Conservation (phyloP, 2,113 vertebrate genomes). For the Catharus fuscescens region DNA sequence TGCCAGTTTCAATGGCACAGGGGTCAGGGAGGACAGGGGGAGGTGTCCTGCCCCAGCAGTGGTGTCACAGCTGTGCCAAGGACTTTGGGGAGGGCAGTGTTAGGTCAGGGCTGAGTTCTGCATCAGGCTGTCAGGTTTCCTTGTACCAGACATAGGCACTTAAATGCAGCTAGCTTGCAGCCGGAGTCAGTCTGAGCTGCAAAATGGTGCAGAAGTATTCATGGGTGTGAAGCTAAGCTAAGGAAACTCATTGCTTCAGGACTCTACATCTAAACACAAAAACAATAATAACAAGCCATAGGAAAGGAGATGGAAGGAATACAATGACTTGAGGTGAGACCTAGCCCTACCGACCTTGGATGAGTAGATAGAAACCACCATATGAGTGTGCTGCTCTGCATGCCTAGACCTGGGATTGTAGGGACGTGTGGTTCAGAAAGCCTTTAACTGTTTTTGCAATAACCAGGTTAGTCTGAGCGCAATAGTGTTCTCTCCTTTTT, state of each 20-base stretch:
- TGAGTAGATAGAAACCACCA: background rate
- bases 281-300: background rate
- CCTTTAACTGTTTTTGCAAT: background rate
- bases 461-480: background rate
- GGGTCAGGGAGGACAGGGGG: background rate
- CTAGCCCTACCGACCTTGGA: background rate
- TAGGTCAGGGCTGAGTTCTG: background rate
- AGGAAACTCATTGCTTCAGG: background rate
- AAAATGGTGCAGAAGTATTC: background rate
- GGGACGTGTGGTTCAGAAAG: background rate
- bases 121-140: background rate
- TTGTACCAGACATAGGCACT: background rate
- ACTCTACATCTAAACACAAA: background rate
- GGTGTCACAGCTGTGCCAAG: background rate
- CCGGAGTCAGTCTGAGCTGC: background rate
- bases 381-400: background rate
- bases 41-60: background rate
- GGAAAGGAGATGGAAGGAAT: background rate
- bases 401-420: background rate
- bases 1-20: rapidly evolving
- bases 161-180: background rate
- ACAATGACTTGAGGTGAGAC: background rate
- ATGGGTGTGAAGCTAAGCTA: background rate
- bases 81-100: rapidly evolving
- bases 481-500: background rate